Conservation (phyloP, 2,888 invertebrate species). For the Chirona hameri region DNA sequence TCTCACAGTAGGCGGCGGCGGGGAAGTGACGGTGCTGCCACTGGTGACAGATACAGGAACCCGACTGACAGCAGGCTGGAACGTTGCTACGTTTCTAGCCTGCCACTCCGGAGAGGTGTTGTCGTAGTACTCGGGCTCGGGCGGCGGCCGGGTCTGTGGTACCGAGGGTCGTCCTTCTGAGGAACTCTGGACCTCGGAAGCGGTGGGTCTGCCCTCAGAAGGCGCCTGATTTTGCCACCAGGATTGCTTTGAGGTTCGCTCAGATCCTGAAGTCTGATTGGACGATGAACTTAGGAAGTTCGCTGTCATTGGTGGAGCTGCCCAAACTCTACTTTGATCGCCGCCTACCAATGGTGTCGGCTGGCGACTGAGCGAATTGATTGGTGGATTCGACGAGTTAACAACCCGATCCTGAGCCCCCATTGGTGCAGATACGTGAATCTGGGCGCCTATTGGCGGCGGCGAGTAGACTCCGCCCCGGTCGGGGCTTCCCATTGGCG, state of each 20-base stretch:
- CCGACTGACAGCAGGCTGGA: not conserved
- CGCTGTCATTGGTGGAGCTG: not conserved
- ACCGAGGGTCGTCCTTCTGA: too few relatives aligned
- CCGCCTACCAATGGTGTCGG: too few relatives aligned
- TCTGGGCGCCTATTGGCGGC: not conserved
- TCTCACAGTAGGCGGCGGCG: not conserved
- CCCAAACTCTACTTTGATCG: too few relatives aligned
- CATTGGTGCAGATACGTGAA: not conserved
- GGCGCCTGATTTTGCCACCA: not conserved
- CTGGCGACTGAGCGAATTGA: not conserved
- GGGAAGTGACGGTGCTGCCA: not conserved
- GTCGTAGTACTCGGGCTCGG: slow-evolving; percentile 4
- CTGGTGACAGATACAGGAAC: not conserved
- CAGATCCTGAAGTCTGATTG: too few relatives aligned
- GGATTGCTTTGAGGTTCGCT: not conserved
- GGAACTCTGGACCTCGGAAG: too few relatives aligned
- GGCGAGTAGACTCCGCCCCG: not conserved
- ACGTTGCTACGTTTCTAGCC: not conserved
- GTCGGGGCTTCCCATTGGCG: not conserved
- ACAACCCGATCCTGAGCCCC: not conserved
- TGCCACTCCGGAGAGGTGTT: not conserved
- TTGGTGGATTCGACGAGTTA: too few relatives aligned
- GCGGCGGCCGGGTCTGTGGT: too few relatives aligned
- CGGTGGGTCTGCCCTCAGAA: not conserved
- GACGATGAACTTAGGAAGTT: not conserved